phyloP scores from a whole-genome alignment of 2,113 vertebrate genomes.

The Leucopsar rothschildi region DNA sequence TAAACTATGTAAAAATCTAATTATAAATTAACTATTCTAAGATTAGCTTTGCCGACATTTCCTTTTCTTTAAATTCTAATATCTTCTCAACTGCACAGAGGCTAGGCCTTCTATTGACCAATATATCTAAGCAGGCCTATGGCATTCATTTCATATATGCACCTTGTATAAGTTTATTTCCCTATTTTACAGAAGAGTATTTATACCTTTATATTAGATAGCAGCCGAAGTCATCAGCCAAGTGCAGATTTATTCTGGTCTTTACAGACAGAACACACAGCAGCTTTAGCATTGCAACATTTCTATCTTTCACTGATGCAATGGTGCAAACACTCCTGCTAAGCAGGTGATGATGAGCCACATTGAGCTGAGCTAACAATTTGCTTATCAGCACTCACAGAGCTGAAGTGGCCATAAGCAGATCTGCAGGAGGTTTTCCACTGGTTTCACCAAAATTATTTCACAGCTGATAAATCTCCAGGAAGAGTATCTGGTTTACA shows the following conservation, averaged over 20 bases:
- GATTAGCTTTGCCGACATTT: not conserved
- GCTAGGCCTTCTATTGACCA: not conserved
- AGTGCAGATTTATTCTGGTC: not conserved
- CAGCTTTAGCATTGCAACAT: not conserved
- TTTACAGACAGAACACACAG: not conserved
- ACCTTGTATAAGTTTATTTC: not conserved
- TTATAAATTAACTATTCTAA: not conserved
- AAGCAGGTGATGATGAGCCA: not conserved
- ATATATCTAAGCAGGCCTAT: not conserved
- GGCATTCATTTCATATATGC: not conserved
- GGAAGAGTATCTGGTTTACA: not conserved
- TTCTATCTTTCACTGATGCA: not conserved
- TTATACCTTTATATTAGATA: not conserved
- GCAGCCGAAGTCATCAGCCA: not conserved
- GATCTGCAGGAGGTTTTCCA: not conserved
- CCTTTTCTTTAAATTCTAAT: not conserved
- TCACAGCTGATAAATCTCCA: not conserved
- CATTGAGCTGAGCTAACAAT: not conserved
- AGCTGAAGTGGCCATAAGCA: not conserved
- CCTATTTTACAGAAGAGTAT: not conserved
- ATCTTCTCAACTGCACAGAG: not conserved
- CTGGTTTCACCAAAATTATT: not conserved
- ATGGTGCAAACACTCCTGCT: not conserved
- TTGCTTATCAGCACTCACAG: not conserved
- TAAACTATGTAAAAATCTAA: not conserved